Percentiles rank a stretch among this genome's conserved stretches.
Evolutionary conservation across 2,113 vertebrate species (phyloP).

Genomic region (Zosterops hypoxanthus): DNA sequence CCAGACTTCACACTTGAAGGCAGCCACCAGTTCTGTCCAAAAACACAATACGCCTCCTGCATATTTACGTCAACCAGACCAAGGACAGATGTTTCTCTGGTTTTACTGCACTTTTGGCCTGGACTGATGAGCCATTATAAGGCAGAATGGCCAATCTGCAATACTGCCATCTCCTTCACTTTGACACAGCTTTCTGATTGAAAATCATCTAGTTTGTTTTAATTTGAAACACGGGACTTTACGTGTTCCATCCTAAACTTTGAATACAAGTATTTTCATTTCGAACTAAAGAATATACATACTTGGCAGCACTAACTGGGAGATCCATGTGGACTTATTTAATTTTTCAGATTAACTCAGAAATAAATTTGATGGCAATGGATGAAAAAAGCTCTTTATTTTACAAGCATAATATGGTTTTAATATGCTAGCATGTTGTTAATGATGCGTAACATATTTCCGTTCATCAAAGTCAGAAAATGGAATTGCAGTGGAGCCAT

Average conservation of each 20-base stretch:
- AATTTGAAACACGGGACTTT: not conserved
- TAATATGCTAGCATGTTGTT: not conserved
- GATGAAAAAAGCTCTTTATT: slow-evolving; percentile 9
- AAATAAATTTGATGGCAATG: not conserved
- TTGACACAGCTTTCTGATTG: not conserved
- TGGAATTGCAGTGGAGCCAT: not conserved
- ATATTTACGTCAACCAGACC: not conserved
- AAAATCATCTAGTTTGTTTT: not conserved
- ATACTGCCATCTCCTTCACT: not conserved
- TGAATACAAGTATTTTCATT: not conserved
- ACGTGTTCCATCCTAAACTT: not conserved
- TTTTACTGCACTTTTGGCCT: not conserved
- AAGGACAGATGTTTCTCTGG: not conserved
- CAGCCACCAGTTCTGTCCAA: not conserved
- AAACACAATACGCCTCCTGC: not conserved
- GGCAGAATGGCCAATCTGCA: not conserved
- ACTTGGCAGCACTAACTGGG: not conserved
- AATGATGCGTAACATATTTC: slow-evolving; percentile 1
- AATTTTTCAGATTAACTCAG: not conserved
- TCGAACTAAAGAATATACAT: not conserved
- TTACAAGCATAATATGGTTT: slow-evolving; percentile 30
- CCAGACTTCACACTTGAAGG: not conserved
- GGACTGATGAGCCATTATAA: not conserved
- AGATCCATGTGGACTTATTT: not conserved
- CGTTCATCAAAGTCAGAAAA: slow-evolving; percentile 1